These are phyloP conservation scores for Ctenochaetus hawaiiensis DNA, from an alignment of 2,797 vertebrate genomes.

Conservation along the genomic window DNA sequence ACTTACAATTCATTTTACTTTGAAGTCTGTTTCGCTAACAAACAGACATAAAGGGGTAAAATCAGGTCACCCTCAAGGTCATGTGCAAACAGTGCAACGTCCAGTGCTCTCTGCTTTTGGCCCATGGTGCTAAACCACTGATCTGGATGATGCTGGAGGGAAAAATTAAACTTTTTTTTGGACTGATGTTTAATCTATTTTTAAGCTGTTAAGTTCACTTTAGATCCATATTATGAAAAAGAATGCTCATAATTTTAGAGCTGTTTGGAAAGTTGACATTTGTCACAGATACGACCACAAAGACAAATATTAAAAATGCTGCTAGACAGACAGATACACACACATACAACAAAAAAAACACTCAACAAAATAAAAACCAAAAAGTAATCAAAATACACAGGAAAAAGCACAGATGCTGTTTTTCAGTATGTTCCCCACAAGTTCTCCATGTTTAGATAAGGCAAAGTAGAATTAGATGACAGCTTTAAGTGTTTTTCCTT, in stretches of 20 bases:
- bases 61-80: background rate
- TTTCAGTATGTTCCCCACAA: conserved; percentile 37
- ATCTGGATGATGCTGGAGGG: conserved; percentile 1
- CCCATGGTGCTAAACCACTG: background rate
- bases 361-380: conserved; percentile 19
- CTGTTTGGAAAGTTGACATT: conserved; percentile 5
- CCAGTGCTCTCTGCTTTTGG: background rate
- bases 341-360: background rate
- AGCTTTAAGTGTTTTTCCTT: conserved; percentile 28
- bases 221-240: background rate
- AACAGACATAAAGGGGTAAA: background rate
- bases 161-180: background rate
- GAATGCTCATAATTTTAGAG: conserved; percentile 5
- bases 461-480: conserved; percentile 46
- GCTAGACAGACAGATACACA: conserved; percentile 4
- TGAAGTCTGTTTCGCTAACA: background rate
- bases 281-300: conserved; percentile 18
- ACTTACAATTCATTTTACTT: background rate
- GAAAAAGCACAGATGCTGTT: conserved; percentile 22
- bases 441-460: conserved; percentile 46
- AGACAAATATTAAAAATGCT: conserved; percentile 4
- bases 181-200: background rate
- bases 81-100: conserved; percentile 19
- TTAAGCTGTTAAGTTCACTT: conserved; percentile 11
- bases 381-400: conserved; percentile 1